Conservation (phyloP, 2,113 vertebrate species). For the Nicator chloris region DNA sequence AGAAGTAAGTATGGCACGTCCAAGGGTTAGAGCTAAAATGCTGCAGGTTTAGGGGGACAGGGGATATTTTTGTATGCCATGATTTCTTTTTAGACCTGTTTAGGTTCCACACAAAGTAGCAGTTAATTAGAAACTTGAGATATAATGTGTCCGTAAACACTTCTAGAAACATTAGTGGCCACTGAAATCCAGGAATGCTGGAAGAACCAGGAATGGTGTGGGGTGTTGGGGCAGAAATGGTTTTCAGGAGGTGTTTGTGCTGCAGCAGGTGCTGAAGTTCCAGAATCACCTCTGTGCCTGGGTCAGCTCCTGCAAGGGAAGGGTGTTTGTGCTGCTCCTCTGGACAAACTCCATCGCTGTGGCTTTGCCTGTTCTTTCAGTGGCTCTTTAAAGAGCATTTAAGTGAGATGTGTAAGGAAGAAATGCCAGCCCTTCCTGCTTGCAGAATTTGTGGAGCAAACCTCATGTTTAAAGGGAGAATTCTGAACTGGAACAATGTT, state of each 20-base stretch:
- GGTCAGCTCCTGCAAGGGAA: neutral
- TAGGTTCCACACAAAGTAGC: neutral
- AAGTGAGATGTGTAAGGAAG: neutral
- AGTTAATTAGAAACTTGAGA: neutral
- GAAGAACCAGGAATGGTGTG: neutral
- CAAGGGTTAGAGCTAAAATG: neutral
- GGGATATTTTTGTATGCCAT: neutral
- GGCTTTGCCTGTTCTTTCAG: neutral
- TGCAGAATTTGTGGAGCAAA: neutral
- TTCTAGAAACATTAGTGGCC: neutral
- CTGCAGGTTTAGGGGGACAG: neutral
- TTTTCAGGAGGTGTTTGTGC: neutral
- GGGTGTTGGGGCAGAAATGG: neutral
- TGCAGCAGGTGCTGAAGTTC: neutral
- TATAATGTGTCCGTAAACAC: neutral
- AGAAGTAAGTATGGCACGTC: constrained; percentile 83
- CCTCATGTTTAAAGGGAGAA: neutral
- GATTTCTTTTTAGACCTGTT: neutral
- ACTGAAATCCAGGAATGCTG: neutral
- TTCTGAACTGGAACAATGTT: neutral
- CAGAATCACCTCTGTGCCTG: neutral
- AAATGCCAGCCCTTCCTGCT: neutral
- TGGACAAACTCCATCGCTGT: neutral
- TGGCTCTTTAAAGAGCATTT: neutral
- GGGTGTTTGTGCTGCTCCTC: neutral